Base-by-base conservation (phyloP, 92 coral and sea anemone genomes). In the Porites evermanni region DNA sequence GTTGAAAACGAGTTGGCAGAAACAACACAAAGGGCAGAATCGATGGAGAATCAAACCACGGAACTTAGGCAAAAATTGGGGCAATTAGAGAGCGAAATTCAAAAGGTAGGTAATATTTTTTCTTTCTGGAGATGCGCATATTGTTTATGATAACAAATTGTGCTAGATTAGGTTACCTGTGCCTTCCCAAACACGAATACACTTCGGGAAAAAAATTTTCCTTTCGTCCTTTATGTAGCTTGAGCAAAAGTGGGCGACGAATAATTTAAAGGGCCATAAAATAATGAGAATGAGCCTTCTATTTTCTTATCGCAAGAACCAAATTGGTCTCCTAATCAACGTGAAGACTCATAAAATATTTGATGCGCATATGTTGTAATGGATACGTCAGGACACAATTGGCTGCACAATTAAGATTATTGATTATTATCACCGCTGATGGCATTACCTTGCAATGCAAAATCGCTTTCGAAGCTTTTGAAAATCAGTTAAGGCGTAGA, bases 21-120 rank as follows among this genome's bases (percentile, higher is more conserved):
- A 77, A 92, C 96, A 32, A 70, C 79, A 18, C 79, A 83, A 47
- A 86, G 61, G 6, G 96, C 96, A 2, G 84, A 91, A 32, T 64
- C 56, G 47, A 78, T 80, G 58, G 98, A 95, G 18, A 95, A 90
- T 18, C 87, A 91, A 64, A 72, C 68, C 67, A 83, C 75, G 9
- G 98, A 95, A 82, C 87, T 91, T 61, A 74, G 80, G 29, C 95
- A 95, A 84, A 91, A 89, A 75, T 23, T 90, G 20, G 91, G 82
- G 18, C 95, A 92, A 79, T 83, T 95, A 9, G 91, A 95, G 65
- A 90, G 87, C 75, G 98, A 95, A 86, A 88, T 93, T 7, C 83
- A 70, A 51, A 93, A 91, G 86, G 95, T 92, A 80, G 19, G 87
- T 16, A 4, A 59, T 9, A n/a, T 44, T 38, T 21, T 60, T 9